Percentiles rank a stretch among this genome's conserved stretches.
phyloP scores from a whole-genome alignment of 2,888 invertebrate genomes.

The Tiphia femorata region DNA sequence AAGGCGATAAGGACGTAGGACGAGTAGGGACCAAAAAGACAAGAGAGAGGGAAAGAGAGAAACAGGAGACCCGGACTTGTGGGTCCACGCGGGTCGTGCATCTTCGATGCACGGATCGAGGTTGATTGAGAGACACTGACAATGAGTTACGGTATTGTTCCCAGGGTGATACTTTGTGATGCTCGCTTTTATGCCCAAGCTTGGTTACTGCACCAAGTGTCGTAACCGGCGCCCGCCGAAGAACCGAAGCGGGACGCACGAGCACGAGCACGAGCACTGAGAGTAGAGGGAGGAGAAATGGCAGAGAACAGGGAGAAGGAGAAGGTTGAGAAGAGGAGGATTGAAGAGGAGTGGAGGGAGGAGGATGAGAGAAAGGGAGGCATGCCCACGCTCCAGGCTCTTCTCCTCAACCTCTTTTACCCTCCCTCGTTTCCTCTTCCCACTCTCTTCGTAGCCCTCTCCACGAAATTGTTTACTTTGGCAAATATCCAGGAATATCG shows the following conservation, averaged over 20 bases:
- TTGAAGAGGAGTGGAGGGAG: too few species aligned
- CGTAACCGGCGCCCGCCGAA: slow-evolving; percentile 13
- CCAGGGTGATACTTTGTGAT: slow-evolving; percentile 2
- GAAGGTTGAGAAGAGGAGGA: too few species aligned
- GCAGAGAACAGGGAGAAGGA: too few species aligned
- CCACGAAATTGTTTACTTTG: slow-evolving; percentile 19
- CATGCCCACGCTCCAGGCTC: background rate
- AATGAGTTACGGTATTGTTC: slow-evolving; percentile 5
- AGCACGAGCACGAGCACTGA: too few species aligned
- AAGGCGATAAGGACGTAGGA: background rate
- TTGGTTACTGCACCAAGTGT: slow-evolving; percentile 13
- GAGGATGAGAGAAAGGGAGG: background rate
- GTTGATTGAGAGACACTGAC: slow-evolving; percentile 2
- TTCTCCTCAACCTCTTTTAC: too few species aligned
- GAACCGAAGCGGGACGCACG: too few species aligned
- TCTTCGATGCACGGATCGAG: background rate
- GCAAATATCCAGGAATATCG: slow-evolving; percentile 20
- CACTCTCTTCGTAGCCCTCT: background rate
- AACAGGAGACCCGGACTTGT: too few species aligned
- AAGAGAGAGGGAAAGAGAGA: background rate
- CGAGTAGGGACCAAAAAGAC: background rate
- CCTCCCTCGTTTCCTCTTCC: too few species aligned
- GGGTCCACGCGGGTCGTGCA: too few species aligned
- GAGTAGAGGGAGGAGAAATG: too few species aligned
- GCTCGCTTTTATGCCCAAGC: slow-evolving; percentile 1